Conservation (phyloP, 2,888 invertebrate species). For the Saturnia japonica region DNA sequence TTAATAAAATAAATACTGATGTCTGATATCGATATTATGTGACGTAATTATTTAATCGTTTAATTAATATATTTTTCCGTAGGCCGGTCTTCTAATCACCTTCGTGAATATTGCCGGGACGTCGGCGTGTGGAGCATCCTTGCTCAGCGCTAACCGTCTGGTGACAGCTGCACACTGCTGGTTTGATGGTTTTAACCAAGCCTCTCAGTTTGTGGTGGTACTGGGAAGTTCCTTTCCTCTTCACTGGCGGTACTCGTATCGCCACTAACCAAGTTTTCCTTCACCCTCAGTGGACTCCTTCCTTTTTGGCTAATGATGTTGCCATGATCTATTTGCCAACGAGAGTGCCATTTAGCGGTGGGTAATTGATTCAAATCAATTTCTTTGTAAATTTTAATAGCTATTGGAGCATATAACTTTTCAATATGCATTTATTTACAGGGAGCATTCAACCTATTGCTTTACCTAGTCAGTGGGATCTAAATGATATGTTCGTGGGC, state of each 20-base stretch:
- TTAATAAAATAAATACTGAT: neutral
- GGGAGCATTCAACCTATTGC: constrained; percentile 41
- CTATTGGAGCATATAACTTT: neutral
- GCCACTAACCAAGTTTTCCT: constrained; percentile 42
- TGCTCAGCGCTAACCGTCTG: constrained; percentile 44
- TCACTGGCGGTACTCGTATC: constrained; percentile 52
- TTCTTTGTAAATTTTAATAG: neutral
- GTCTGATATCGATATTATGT: neutral
- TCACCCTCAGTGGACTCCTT: constrained; percentile 50
- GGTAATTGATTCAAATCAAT: constrained; percentile 25
- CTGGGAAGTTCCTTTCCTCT: constrained; percentile 52
- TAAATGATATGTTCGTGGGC: constrained; percentile 35
- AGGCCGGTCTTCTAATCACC: constrained; percentile 58
- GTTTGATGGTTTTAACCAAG: constrained; percentile 50
- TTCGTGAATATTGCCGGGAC: constrained; percentile 40
- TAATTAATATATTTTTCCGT: constrained; percentile 11
- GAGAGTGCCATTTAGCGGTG: constrained; percentile 40
- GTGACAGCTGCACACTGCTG: constrained; percentile 68
- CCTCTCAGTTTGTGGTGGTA: constrained; percentile 48
- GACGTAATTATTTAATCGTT: neutral
- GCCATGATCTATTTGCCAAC: constrained; percentile 54
- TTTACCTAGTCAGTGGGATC: constrained; percentile 35
- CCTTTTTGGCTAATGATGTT: constrained; percentile 48
- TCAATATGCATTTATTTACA: constrained; percentile 26
- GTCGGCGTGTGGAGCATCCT: constrained; percentile 57